Base-by-base conservation (phyloP, 2,113 vertebrate genomes). In the Epinephelus lanceolatus region DNA sequence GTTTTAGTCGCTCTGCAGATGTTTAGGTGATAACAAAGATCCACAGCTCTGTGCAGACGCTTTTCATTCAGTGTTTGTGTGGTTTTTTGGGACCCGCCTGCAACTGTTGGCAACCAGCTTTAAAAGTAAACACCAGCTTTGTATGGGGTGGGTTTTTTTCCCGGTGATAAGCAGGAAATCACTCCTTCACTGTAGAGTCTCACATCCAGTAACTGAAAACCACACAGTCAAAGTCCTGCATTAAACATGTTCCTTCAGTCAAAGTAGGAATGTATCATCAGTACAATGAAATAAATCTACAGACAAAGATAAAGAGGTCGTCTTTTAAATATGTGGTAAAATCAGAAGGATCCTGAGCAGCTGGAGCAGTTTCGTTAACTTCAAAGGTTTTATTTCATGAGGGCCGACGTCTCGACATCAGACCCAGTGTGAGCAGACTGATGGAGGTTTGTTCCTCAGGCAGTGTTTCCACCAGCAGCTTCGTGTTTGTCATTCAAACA, bases 401-500 rank as follows among this genome's bases (percentile, higher is more conserved):
- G 57, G 57, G 71, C 42, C 0, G 13, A 40, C 9, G 30, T 65
- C 21, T 63, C 45, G 0, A 49, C 40, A 12, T 19, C 55, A 70
- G 62, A 53, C 56, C 18, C 3, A 13, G 37, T 19, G 40, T 13
- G 42, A 12, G 45, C 42, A 45, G 42, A 21, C 0, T 6, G 18
- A 49, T 21, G 57, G 15, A 15, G 77, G 65, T 10, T 45, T 45
- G 5, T 45, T 45, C 42, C 42, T 45, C 42, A 45, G 42, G 42
- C 42, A 3, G 14, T 14, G 56, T 62, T 19, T 1, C 14, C 45
- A 76, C 65, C 71, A 45, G 42, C 72, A 76, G 19, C n/a, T 55
- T 9, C 33, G 30, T 77, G 55, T 73, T 80, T 80, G 73, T 25
- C 11, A 9, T 25, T 17, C 37, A 71, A 49, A 63, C 19, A 45